phyloP scores from a whole-genome alignment of 2,797 vertebrate genomes.

The Neomorphus geoffroyi region DNA sequence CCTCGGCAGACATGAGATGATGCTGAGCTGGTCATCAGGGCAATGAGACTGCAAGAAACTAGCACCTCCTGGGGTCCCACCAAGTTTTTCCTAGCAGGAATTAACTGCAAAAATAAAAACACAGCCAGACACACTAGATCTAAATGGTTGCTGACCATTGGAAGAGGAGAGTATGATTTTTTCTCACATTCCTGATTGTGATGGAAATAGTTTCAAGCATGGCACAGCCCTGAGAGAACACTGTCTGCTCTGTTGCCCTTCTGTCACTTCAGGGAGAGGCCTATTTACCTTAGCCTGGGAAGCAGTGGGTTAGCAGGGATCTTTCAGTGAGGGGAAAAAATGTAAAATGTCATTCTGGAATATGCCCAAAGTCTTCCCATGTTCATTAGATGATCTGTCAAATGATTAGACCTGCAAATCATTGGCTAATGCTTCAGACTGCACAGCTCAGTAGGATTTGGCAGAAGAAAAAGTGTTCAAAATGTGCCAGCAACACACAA shows the following conservation, averaged over 20 bases:
- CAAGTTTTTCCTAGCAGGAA: neutral
- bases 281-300: neutral
- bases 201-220: neutral
- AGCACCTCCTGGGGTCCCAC: neutral
- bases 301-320: neutral
- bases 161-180: neutral
- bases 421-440: constrained; percentile 15
- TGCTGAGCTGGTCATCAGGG: neutral
- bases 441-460: constrained; percentile 2
- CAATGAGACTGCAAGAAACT: neutral
- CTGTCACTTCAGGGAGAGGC: neutral
- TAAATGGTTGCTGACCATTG: neutral
- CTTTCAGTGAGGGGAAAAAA: neutral
- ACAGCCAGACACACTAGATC: neutral
- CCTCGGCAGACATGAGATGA: rapidly evolving
- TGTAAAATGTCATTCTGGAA: constrained; percentile 4
- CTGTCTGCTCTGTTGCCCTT: neutral
- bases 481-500: constrained; percentile 10
- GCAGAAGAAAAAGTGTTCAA: neutral
- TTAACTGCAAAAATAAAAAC: neutral
- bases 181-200: neutral
- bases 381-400: neutral
- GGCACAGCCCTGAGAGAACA: neutral
- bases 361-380: neutral
- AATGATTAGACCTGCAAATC: constrained; percentile 21